These are phyloP conservation scores for Diloba caeruleocephala DNA, from an alignment of 2,888 invertebrate species.

Conservation along the genomic window DNA sequence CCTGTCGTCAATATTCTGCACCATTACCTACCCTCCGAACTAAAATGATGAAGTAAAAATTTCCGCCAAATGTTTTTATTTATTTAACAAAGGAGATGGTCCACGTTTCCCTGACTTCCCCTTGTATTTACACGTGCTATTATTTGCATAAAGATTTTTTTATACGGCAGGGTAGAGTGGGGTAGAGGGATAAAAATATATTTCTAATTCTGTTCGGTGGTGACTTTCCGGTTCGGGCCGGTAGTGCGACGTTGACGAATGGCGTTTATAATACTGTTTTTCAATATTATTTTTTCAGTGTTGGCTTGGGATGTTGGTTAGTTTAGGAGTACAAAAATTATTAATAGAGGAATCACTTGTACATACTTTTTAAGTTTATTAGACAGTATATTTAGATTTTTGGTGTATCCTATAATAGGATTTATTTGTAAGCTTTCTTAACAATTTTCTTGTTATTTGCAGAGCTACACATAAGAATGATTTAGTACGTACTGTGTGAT, in stretches of 20 bases:
- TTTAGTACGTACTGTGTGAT: too few relatives aligned
- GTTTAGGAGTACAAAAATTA: constrained; percentile 17
- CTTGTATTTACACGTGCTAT: constrained; percentile 85
- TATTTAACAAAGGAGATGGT: constrained; percentile 59
- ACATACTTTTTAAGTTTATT: background rate
- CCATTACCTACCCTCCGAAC: constrained; percentile 45
- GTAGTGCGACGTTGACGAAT: constrained; percentile 82
- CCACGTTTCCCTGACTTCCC: constrained; percentile 71
- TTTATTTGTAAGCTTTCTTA: too few relatives aligned
- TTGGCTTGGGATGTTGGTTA: constrained; percentile 24
- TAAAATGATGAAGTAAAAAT: constrained; percentile 44
- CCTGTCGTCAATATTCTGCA: constrained; percentile 49
- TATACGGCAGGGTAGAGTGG: constrained; percentile 66
- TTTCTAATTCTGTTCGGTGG: constrained; percentile 85
- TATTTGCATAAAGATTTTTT: constrained; percentile 88
- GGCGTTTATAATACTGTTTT: constrained; percentile 76
- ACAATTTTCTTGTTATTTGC: too few relatives aligned
- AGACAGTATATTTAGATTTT: too few relatives aligned
- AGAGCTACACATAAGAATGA: too few relatives aligned
- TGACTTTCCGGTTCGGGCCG: constrained; percentile 79
- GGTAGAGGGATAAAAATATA: constrained; percentile 85
- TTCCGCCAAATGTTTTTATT: constrained; percentile 57
- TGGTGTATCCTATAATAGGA: too few relatives aligned
- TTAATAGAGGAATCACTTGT: constrained; percentile 1
- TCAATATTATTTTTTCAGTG: constrained; percentile 69